Evolutionary conservation across 2,888 invertebrate species (phyloP), one percentile per base, ranked within the genome.

Genomic region (Polymixis lichenea): DNA sequence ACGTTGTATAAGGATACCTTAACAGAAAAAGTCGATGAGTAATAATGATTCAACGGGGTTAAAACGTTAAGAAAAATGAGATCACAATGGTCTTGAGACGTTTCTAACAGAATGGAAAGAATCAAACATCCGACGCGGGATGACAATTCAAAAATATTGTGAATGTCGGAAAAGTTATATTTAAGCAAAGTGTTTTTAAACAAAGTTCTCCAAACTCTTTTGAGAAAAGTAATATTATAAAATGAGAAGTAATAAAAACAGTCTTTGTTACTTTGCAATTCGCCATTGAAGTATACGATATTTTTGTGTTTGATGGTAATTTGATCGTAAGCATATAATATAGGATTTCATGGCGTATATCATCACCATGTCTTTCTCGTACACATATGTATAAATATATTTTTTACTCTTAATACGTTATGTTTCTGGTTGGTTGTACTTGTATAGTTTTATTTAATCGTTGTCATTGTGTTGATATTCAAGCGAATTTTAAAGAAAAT

Each of bases 1-100:
- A n/a, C n/a, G n/a, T n/a, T n/a, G n/a, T n/a, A 15, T 58, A 78
- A 80, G 56, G 56, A 82, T 56, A 67, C 46, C 17, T 53, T 19
- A 51, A 15, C 28, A 19, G 25, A 46, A 65, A 68, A 53, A 4
- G 9, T n/a, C 1, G 22, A 72, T 77, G 62, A 72, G 15, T 72
- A 58, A 80, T 11, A 58, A 46, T 58, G 22, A 77, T 56, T 77
- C 51, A 51, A 72, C 28, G 8, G 28, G 62, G 17, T 51, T 60
- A 46, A 25, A 46, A 53, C 17, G 67, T 28, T 32, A 49, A 56
- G 32, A 56, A 76, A 65, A 58, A 28, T 15, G 49, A n/a, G 1
- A 51, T 7, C 7, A 32, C 5, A 43, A 28, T 60, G 22, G 2
- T 62, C 25, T 43, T 22, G 9, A 46, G n/a, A 43, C 13, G 28